Evolutionary conservation across 2,797 vertebrate genomes (phyloP), one percentile per base, ranked within the genome.

Genomic region (Holocentrus rufus): DNA sequence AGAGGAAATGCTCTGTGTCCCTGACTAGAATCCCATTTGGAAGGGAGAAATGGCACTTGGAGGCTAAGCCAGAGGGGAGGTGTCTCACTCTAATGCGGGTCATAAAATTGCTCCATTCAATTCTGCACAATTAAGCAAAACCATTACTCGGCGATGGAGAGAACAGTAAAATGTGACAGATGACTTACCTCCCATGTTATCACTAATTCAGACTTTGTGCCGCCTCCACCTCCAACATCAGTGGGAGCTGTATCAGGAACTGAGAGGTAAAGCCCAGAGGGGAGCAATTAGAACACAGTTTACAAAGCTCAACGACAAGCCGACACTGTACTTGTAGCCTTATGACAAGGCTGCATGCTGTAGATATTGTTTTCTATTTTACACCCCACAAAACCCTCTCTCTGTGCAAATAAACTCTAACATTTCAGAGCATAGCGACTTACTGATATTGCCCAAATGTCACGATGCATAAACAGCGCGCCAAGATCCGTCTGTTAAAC

Each of bases 151-250:
- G 84, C 80, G 36, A 88, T 76, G 62, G 84, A 84, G 83, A 71
- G 80, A 91, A 90, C 80, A 80, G 85, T 92, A 90, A 91, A 90
- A 91, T 76, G 69, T 88, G 85, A 92, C 88, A 93, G 88, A 93
- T 85, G 87, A 96, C 96, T 97, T 96, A 98, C 97, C 92, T 98
- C 97, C 97, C 97, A 99, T 69, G 96, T 97, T 91, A 99, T 98
- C 89, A 98, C 97, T 91, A 99, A 94, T 93, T 98, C 97, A 72
- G 97, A 97, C 83, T 96, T 96, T 90, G 96, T 97, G 86, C 97
- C 97, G 73, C 96, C 97, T 90, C 97, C 97, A 84, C 97, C 97
- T 81, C 94, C 95, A 69, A 98, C 96, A 89, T 98, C 96, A 68
- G 96, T 95, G 57, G 97, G 97, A 85, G 97, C 95, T 70, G 95